A percentile compares a stretch with the other conserved stretches of the same genome.
These are phyloP conservation scores for Cyprinella venusta DNA, from an alignment of 2,797 vertebrate genomes.

Conservation along the genomic window DNA sequence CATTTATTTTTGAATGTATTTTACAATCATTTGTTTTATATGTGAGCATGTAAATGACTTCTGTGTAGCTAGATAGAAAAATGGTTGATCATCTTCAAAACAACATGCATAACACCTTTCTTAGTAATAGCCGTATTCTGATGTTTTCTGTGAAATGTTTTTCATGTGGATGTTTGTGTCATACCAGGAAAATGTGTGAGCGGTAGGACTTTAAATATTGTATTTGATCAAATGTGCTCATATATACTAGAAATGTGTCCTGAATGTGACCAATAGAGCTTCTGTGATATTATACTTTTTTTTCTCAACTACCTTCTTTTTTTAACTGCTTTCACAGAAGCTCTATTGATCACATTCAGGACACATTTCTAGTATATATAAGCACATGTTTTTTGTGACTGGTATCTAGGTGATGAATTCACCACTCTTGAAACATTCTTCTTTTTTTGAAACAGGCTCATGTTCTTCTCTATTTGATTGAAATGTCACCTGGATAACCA, in stretches of 20 bases:
- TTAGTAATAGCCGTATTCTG: not conserved
- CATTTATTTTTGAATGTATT: not conserved
- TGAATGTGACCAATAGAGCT: not conserved
- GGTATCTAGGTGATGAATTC: not conserved
- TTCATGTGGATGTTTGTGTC: constrained; percentile 1
- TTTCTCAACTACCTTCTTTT: no score
- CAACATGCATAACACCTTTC: not conserved
- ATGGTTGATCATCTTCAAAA: not conserved
- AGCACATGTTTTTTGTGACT: not conserved
- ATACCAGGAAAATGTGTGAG: constrained; percentile 2
- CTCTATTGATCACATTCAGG: not conserved
- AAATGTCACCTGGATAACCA: constrained; percentile 1
- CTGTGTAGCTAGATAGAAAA: not conserved
- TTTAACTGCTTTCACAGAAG: not conserved
- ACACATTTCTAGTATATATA: not conserved
- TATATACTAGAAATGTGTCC: not conserved
- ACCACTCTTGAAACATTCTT: not conserved
- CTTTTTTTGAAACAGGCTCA: not conserved
- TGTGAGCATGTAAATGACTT: not conserved
- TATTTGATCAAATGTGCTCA: not conserved
- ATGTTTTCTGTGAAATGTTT: constrained; percentile 25
- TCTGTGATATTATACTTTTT: not conserved
- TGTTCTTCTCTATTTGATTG: not conserved
- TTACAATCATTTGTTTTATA: not conserved
- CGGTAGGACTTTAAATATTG: not conserved